These are phyloP conservation scores for Hassar affinis DNA, from an alignment of 2,113 vertebrate species.

Conservation along the genomic window DNA sequence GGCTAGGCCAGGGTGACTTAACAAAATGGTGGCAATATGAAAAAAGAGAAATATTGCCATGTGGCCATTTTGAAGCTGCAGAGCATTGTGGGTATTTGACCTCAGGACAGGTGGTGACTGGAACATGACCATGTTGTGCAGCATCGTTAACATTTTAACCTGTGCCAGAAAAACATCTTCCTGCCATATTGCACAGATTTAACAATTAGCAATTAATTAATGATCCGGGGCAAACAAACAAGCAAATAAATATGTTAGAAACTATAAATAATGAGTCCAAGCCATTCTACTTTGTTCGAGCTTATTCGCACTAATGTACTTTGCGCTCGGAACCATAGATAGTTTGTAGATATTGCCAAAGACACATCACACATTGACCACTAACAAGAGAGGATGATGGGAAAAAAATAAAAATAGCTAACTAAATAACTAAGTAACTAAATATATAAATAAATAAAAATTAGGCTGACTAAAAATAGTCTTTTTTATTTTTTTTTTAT, in stretches of 20 bases:
- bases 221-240: neutral
- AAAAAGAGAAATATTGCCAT: neutral
- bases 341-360: neutral
- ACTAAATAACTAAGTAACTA: neutral
- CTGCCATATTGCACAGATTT: slow-evolving; percentile 13
- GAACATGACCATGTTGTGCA: slow-evolving; percentile 39
- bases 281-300: neutral
- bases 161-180: slow-evolving; percentile 14
- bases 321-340: neutral
- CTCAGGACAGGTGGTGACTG: slow-evolving; percentile 19
- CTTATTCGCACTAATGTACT: neutral
- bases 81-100: slow-evolving; percentile 17
- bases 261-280: neutral
- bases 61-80: slow-evolving; percentile 12
- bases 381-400: neutral
- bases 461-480: too few species aligned
- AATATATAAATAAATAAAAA: too few species aligned
- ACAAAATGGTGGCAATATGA: neutral
- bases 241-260: neutral
- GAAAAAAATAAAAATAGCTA: neutral
- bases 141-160: slow-evolving; percentile 42
- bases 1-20: neutral
- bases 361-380: neutral
- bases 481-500: too few species aligned
- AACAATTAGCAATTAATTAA: slow-evolving; percentile 13